These are phyloP conservation scores for Theretra japonica DNA, from an alignment of 2,888 invertebrate genomes.

Conservation along the genomic window DNA sequence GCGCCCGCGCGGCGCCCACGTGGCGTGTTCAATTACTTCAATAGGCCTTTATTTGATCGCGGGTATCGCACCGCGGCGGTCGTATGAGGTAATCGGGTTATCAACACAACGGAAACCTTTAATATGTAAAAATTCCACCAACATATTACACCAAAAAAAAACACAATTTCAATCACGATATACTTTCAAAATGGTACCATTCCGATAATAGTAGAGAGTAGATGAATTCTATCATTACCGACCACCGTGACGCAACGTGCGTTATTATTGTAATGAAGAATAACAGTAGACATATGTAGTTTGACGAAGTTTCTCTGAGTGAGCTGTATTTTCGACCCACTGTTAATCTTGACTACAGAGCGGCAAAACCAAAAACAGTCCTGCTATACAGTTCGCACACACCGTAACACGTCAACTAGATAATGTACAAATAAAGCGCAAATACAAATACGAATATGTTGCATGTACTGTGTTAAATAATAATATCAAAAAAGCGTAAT, in stretches of 20 bases:
- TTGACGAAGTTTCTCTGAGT: background rate
- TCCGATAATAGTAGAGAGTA: background rate
- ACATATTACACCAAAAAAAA: background rate
- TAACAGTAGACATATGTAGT: slow-evolving; percentile 11
- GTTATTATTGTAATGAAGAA: background rate
- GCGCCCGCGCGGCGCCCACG: background rate
- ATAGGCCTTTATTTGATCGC: slow-evolving; percentile 10
- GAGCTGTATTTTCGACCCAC: background rate
- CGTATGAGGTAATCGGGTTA: background rate
- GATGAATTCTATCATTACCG: background rate
- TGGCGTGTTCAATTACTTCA: background rate
- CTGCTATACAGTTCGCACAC: slow-evolving; percentile 38
- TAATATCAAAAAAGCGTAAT: slow-evolving; percentile 79
- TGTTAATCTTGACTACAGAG: slow-evolving; percentile 24
- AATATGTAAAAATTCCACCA: background rate
- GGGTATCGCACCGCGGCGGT: background rate
- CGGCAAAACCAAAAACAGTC: slow-evolving; percentile 34
- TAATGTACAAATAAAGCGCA: slow-evolving; percentile 60
- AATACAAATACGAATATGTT: slow-evolving; percentile 61
- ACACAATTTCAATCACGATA: background rate
- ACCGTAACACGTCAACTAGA: slow-evolving; percentile 36
- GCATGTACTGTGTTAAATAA: slow-evolving; percentile 40
- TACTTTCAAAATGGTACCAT: background rate
- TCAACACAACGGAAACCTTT: background rate
- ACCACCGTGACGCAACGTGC: background rate